Base-by-base conservation (phyloP, 2,797 vertebrate genomes). In the Aeoliscus strigatus region DNA sequence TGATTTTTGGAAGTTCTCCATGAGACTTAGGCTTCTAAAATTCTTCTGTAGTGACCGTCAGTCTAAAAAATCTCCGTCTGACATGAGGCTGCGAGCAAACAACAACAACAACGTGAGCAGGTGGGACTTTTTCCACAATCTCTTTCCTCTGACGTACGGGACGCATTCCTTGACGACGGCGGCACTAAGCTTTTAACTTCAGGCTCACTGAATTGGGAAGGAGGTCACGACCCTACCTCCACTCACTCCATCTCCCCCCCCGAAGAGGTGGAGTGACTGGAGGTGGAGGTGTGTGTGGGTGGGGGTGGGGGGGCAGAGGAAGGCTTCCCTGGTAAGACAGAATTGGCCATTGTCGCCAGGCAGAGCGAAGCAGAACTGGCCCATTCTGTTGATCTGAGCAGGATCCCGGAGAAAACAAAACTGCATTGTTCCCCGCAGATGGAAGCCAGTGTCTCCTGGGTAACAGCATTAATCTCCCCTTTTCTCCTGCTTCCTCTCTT, bases 381-480 rank as follows among this genome's bases (percentile, higher is more conserved):
- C 85, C 82, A 83, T 89, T 91, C 90, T 89, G 80, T 75, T 82
- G 93, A 97, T 96, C 93, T 93, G 92, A 94, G 96, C 94, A 90
- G 79, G 93, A 96, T 94, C 94, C 94, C 91, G 91, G 91, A 90
- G 80, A 85, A 85, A 97, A 98, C 96, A 97, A 97, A 97, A 97
- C 91, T 91, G 91, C 92, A 98, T 98, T 98, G 96, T 98, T 98
- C 94, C 92, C 93, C 91, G 83, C 94, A 97, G 94, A 97, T 97
- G 94, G 94, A 97, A 96, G 92, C 93, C 89, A 93, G 92, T 96
- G 96, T 98, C 94, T 92, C 93, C 96, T 93, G 97, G 96, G 96
- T 96, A 98, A 98, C 96, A 91, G 93, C 93, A 98, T 97, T 98
- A 98, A 98, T 98, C 96, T 96, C 93, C 93, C 91, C 92, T 94